These are phyloP conservation scores for Matsumyia berberina DNA, from an alignment of 2,888 invertebrate species.

Conservation along the genomic window DNA sequence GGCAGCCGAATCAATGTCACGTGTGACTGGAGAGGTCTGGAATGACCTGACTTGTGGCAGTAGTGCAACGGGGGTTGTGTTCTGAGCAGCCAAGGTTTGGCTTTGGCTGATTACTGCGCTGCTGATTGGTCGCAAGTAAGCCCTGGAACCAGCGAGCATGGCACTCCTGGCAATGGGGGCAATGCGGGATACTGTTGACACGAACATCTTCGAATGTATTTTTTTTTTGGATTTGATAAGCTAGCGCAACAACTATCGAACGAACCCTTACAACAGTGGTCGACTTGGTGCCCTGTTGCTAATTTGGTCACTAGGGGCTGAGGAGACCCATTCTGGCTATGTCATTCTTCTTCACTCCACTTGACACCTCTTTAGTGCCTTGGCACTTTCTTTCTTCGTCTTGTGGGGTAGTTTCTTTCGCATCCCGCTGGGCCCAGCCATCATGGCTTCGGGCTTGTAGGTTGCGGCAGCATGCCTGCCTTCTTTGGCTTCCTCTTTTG, in stretches of 20 bases:
- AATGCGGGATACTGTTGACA: conserved; percentile 91
- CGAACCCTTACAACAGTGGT: no score
- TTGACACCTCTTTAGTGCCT: no score
- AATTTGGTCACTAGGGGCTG: no score
- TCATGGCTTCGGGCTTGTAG: no score
- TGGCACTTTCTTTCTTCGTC: no score
- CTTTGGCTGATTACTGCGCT: conserved; percentile 89
- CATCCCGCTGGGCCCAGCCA: no score
- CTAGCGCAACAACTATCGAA: conserved; percentile 81
- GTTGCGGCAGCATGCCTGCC: no score
- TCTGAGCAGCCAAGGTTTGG: conserved; percentile 88
- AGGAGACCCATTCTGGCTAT: no score
- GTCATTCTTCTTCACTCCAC: no score
- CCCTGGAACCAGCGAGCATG: conserved; percentile 88
- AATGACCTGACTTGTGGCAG: conserved; percentile 91
- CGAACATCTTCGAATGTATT: conserved; percentile 84
- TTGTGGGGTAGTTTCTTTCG: no score
- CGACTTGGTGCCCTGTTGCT: no score
- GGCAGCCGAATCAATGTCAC: conserved; percentile 99
- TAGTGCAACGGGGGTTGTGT: conserved; percentile 87
- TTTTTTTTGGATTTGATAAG: conserved; percentile 80
- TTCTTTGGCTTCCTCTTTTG: no score
- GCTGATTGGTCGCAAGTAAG: conserved; percentile 92
- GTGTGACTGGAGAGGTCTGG: conserved; percentile 94
- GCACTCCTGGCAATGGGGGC: conserved; percentile 94